Base-by-base conservation (phyloP, 2,797 vertebrate genomes). In the Varecia variegata region DNA sequence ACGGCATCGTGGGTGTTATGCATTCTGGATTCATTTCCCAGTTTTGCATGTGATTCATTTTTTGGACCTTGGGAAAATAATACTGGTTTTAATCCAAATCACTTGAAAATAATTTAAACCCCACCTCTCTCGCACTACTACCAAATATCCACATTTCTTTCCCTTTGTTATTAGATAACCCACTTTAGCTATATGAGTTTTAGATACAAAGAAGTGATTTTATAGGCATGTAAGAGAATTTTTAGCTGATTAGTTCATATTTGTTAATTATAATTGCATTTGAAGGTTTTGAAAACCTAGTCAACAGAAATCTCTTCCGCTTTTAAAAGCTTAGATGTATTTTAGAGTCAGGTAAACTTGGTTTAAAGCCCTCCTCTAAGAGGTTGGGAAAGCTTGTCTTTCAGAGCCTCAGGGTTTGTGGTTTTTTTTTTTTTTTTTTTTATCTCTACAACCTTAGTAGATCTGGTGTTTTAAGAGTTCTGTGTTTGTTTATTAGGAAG, bases 91-190 rank as follows among this genome's bases (percentile, higher is more conserved):
- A 93, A 86, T 96, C 70, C 70, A 92, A 40, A 85, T 95, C 67
- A 74, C n/a, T 95, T 93, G 81, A 47, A 92, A 95, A 56, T 92
- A 92, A 88, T 92, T 96, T 93, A 93, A 88, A 73, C 30, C 54
- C 60, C 10, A 43, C 60, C 32, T 58, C 23, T 93, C 45, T 96
- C 62, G 60, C 17, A 45, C 68, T 81, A 2, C 18, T 30, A 54
- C 38, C 45, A 89, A 94, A 87, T 17, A 91, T 87, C 40, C 32
- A 83, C 67, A 65, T 54, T 94, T 94, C 68, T 81, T 91, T 60
- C 4, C 18, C 32, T 50, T 47, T 83, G 15, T 74, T 54, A 40
- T 68, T 93, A 81, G 35, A 40, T 83, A 83, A 79, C 54, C 67
- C 32, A 68, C 67, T 93, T 67, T 67, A 90, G 5, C 17, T 81